phyloP scores from a whole-genome alignment of 2,797 vertebrate genomes.

The Eutrigla gurnardus region DNA sequence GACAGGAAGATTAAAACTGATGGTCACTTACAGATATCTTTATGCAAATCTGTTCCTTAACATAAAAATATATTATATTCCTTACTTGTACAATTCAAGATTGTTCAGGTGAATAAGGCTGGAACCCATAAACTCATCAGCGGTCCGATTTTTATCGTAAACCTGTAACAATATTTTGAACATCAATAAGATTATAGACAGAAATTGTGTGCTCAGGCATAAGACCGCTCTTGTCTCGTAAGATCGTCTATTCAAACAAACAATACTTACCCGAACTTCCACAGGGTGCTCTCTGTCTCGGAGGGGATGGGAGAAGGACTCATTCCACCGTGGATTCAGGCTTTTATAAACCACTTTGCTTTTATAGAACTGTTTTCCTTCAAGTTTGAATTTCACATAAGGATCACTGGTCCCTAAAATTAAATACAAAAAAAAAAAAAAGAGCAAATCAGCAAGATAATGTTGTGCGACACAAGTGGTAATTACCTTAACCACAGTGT shows the following conservation, averaged over 20 bases:
- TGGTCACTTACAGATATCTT: not conserved
- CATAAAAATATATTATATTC: not conserved
- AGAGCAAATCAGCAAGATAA: constrained; percentile 22
- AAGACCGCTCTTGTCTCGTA: not conserved
- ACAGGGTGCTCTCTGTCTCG: constrained; percentile 89
- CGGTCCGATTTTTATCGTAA: constrained; percentile 93
- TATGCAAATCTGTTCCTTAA: not conserved
- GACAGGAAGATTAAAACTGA: not conserved
- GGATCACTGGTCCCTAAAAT: constrained; percentile 93
- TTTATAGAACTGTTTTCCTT: constrained; percentile 96
- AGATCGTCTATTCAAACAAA: constrained; percentile 7
- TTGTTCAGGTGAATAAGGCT: constrained; percentile 81
- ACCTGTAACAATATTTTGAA: constrained; percentile 79
- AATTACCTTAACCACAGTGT: constrained; percentile 1
- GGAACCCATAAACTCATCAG: constrained; percentile 96
- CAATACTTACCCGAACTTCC: constrained; percentile 85
- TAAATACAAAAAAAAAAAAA: constrained; percentile 1
- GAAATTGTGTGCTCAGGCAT: not conserved
- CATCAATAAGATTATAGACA: not conserved
- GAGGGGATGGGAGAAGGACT: constrained; percentile 90
- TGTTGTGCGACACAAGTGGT: not conserved
- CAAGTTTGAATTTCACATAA: constrained; percentile 96
- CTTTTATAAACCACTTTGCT: constrained; percentile 96
- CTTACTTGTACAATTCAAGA: constrained; percentile 92
- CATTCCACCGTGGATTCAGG: constrained; percentile 95